A percentile compares a stretch with the other conserved stretches of the same genome.
Conservation (phyloP, 2,113 vertebrate species). For the Notiomystis cincta region DNA sequence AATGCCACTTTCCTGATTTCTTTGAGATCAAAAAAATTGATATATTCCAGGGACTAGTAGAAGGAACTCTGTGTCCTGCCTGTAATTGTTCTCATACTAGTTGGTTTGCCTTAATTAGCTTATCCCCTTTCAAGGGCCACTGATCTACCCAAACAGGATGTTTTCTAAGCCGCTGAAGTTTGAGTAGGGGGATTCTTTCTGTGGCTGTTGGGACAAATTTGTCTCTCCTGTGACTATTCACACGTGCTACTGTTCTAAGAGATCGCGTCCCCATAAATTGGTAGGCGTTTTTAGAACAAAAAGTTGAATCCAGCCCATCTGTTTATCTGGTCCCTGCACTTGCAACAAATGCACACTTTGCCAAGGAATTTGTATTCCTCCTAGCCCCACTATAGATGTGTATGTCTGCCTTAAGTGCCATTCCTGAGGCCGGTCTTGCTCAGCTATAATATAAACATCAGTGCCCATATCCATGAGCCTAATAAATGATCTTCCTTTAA, state of each 20-base stretch:
- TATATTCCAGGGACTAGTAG: background rate
- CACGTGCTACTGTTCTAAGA: background rate
- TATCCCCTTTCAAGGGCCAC: background rate
- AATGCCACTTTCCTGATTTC: background rate
- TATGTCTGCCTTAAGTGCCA: background rate
- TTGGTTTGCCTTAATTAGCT: background rate
- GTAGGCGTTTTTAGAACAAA: background rate
- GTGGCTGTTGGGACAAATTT: background rate
- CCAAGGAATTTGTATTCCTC: background rate
- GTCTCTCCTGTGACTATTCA: background rate
- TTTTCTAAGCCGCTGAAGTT: background rate
- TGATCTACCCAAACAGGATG: background rate
- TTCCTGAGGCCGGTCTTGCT: background rate
- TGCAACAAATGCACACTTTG: background rate
- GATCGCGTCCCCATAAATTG: background rate
- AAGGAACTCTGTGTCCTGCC: background rate
- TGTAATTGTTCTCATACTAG: background rate
- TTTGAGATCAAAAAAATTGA: background rate
- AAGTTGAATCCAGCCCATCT: background rate
- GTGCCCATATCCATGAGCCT: background rate
- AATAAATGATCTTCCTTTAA: background rate
- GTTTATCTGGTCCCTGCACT: background rate
- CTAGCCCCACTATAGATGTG: background rate
- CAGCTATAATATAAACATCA: background rate
- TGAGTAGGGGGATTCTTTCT: background rate